Evolutionary conservation across 1,140 invertebrate genomes (phyloP), one percentile per base, ranked within the genome.

Genomic region (Drosophila melanica): DNA sequence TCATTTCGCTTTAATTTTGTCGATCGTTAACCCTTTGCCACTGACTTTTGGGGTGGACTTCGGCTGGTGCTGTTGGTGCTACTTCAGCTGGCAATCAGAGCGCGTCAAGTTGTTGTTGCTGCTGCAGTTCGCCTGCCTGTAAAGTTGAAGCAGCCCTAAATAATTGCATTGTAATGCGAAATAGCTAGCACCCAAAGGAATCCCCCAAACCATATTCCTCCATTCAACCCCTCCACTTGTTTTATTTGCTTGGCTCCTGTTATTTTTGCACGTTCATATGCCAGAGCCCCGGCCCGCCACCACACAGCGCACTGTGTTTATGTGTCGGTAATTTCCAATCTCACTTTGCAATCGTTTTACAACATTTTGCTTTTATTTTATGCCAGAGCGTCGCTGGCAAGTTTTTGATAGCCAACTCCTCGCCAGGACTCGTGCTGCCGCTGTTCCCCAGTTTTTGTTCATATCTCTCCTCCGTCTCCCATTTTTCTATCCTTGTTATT

Each of bases 111-210:
- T 69, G 55, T 71, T 63, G 55, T 71, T 64, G 53, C 35, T 62
- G 42, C 44, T 79, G 63, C 41, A 50, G 33, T 60, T 85, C 37
- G 77, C 33, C 30, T 23, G 45, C 45, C 55, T 55, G 57, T 55
- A 50, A 63, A 82, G 73, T 89, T 87, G 77, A 90, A 84, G 79
- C 73, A 84, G 85, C 90, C 90, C 79, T 77, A 81, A 90, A 90
- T 91, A 90, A 91, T 91, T 91, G 90, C 90, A 90, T 90, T 91
- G 90, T 91, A 90, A 91, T 90, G 73, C 73, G 85, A 90, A 89
- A 82, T 91, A 78, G 84, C 86, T 70, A 60, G 74, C 85, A 90
- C 70, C 75, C 77, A 81, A 57, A 62, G n/a, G 35, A 35, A 41
- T 16, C 35, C 47, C 47, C 39, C 44, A 30, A 30, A 39, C 60